Evolutionary conservation across 2,888 invertebrate genomes (phyloP).

Genomic region (Drepanosiphum platanoidis): DNA sequence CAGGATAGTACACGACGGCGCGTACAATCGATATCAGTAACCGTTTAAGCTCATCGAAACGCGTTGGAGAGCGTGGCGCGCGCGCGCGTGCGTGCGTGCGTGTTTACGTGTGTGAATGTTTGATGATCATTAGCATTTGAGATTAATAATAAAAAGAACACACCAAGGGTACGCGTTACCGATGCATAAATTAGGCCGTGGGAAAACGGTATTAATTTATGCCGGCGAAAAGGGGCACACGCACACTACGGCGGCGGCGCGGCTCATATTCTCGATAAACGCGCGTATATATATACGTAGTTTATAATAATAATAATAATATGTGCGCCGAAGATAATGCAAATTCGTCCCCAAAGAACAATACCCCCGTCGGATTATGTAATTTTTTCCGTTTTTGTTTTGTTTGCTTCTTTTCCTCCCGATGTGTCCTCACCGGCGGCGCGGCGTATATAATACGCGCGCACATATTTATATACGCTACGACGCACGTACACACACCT

Average conservation of each 20-base stretch:
- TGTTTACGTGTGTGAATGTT: conserved; percentile 37
- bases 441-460: neutral
- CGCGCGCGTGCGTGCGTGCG: neutral
- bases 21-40: neutral
- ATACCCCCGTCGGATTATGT: conserved; percentile 35
- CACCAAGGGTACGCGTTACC: conserved; percentile 53
- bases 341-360: conserved; percentile 60
- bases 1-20: too few relatives aligned
- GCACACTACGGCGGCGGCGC: neutral
- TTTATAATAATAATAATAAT: too few relatives aligned
- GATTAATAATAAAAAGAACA: conserved; percentile 57
- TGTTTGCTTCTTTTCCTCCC: conserved; percentile 21
- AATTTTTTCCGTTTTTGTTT: conserved; percentile 41
- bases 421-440: neutral
- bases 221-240: conserved; percentile 51
- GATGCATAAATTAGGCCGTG: conserved; percentile 61
- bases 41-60: conserved; percentile 18
- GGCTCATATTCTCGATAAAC: conserved; percentile 49
- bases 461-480: neutral
- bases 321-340: conserved; percentile 53
- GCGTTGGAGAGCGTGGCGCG: neutral
- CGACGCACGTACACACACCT: neutral
- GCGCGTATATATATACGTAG: neutral
- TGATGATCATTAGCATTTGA: conserved; percentile 57
- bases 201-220: conserved; percentile 60